Conservation (phyloP, 1,140 invertebrate species). For the Popillia japonica region DNA sequence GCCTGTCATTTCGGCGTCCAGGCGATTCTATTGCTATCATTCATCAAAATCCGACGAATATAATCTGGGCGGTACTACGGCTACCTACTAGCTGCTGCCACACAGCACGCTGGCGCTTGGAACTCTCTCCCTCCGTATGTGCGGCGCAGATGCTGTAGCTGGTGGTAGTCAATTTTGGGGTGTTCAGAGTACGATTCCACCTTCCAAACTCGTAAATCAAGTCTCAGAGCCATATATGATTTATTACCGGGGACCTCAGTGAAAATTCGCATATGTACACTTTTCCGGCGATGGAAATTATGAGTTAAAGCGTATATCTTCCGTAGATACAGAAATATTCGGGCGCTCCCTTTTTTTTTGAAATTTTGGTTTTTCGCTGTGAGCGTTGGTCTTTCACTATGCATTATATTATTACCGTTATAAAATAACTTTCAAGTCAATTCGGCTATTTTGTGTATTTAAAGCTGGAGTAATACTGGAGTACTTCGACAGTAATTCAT, state of each 20-base stretch:
- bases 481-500: too few relatives aligned
- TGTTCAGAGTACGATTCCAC: conserved; percentile 19
- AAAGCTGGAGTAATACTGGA: too few relatives aligned
- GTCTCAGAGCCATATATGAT: conserved; percentile 29
- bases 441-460: too few relatives aligned
- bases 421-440: too few relatives aligned
- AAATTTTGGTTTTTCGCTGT: not conserved
- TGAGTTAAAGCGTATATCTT: conserved; percentile 19
- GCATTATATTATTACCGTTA: too few relatives aligned
- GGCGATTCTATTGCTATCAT: conserved; percentile 17
- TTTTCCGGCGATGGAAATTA: conserved; percentile 29
- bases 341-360: not conserved
- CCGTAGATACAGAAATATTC: not conserved
- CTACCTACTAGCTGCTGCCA: not conserved
- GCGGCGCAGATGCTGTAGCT: not conserved
- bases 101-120: not conserved
- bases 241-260: conserved; percentile 25
- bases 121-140: not conserved
- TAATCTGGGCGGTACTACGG: conserved; percentile 22
- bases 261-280: conserved; percentile 33
- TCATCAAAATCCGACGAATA: conserved; percentile 29
- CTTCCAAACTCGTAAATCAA: conserved; percentile 33
- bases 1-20: not conserved
- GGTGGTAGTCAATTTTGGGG: conserved; percentile 30
- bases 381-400: too few relatives aligned